Base-by-base conservation (phyloP, 2,888 invertebrate species). In the Thalpophila matura region DNA sequence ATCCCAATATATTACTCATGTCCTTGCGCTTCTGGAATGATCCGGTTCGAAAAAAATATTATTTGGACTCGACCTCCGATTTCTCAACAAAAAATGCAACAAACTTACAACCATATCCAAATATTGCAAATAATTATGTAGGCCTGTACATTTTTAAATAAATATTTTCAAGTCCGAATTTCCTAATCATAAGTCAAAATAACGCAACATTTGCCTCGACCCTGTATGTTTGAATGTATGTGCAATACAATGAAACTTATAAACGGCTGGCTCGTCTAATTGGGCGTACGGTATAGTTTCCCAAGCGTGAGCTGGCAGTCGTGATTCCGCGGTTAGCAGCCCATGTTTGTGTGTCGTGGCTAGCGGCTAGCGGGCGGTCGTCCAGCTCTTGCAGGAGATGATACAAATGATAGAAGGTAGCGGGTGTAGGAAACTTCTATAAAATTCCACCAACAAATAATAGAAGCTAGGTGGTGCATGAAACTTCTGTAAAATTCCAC, bases 291-390 rank as follows among this genome's bases (percentile, higher is more conserved):
- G 72, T 67, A 69, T 10, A 47, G 70, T 79, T 83, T 78, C 81
- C 71, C 60, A 75, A 78, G 76, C 77, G 69, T 60, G 79, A 73
- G 73, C 43, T 45, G 38, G 20, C 16, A 31, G 31, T 84, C 91
- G 90, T 90, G 90, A 85, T 73, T 27, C 45, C 22, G 26, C 62
- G 62, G 81, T 90, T 90, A 90, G 87, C 84, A 79, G 46, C 53
- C 6, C 4, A 35, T 85, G 79, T 83, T 86, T 86, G 86, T 64
- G 45, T 50, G 60, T 88, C 88, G 86, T 88, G 79, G 45, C 64
- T 47, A 67, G 67, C 22, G 62, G 50, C 56, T 53, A 66, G 74
- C 50, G 70, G 46, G 31, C 56, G 37, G 43, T 5, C 69, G 68
- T 62, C 66, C 61, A 60, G 38, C 60, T 59, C 40, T 53, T 22